Evolutionary conservation across 2,888 invertebrate genomes (phyloP).

Genomic region (Desoria tigrina): DNA sequence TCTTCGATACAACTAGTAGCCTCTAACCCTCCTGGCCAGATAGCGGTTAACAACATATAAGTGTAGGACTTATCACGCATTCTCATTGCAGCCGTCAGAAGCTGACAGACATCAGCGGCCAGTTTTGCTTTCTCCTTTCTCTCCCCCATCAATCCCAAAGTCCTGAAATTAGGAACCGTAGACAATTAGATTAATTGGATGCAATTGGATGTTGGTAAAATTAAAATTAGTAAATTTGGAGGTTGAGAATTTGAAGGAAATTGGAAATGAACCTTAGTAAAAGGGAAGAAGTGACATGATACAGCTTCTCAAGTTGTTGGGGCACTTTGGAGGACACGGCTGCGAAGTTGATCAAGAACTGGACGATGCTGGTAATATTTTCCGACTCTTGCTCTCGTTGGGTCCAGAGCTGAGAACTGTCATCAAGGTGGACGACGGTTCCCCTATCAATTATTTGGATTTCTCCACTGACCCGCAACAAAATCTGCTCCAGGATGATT

Average conservation of each 20-base stretch:
- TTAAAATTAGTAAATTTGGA: background rate
- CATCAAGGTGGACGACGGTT: background rate
- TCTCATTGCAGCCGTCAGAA: constrained; percentile 2
- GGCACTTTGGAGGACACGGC: constrained; percentile 24
- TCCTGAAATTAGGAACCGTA: background rate
- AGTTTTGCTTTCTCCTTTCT: background rate
- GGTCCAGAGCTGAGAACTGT: background rate
- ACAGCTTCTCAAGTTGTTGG: no score
- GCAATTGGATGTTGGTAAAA: no score
- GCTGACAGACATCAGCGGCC: background rate
- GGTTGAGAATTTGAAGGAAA: background rate
- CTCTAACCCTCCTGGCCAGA: constrained; percentile 15
- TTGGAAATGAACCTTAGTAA: constrained; percentile 38
- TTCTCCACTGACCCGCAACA: background rate
- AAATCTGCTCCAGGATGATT: constrained; percentile 21
- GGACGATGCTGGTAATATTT: constrained; percentile 2
- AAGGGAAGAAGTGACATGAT: no score
- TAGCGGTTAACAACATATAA: constrained; percentile 16
- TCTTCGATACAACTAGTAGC: constrained; percentile 31
- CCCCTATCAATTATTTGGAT: background rate
- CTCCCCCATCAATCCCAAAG: background rate
- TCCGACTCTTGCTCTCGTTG: background rate
- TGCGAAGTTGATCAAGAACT: constrained; percentile 43
- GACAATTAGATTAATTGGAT: no score
- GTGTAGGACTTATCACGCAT: background rate